Conservation (phyloP, 2,888 invertebrate species). For the Mystacides longicornis region DNA sequence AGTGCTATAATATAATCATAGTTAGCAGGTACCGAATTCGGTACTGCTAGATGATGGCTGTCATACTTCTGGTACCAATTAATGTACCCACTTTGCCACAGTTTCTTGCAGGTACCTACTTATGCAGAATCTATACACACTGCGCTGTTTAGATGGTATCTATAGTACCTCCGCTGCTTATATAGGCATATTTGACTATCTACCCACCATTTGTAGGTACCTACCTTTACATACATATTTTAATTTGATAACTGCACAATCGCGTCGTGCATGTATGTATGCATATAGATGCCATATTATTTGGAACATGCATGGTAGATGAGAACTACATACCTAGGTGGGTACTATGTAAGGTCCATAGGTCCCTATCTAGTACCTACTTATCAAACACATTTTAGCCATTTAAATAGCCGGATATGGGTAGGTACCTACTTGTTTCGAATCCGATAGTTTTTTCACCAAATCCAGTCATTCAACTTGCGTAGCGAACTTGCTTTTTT, state of each 20-base stretch:
- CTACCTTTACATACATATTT: neutral
- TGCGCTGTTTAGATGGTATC: too few relatives aligned
- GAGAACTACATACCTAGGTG: neutral
- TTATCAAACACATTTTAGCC: neutral
- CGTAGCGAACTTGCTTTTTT: neutral
- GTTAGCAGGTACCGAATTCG: too few relatives aligned
- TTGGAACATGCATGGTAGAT: neutral
- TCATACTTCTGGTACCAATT: too few relatives aligned
- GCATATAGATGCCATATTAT: neutral
- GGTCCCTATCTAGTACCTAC: neutral
- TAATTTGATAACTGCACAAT: neutral
- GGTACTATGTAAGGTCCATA: neutral
- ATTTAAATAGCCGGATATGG: neutral
- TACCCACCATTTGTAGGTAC: neutral
- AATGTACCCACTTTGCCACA: too few relatives aligned
- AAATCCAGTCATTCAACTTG: neutral
- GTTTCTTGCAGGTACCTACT: too few relatives aligned
- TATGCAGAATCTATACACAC: too few relatives aligned
- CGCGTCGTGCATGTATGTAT: neutral
- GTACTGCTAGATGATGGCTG: too few relatives aligned
- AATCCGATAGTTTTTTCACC: neutral
- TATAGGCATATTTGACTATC: neutral
- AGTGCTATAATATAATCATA: too few relatives aligned
- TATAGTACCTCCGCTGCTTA: too few relatives aligned
- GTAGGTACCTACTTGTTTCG: neutral